Evolutionary conservation across 1,140 invertebrate genomes (phyloP).

Genomic region (Phthorimaea operculella): DNA sequence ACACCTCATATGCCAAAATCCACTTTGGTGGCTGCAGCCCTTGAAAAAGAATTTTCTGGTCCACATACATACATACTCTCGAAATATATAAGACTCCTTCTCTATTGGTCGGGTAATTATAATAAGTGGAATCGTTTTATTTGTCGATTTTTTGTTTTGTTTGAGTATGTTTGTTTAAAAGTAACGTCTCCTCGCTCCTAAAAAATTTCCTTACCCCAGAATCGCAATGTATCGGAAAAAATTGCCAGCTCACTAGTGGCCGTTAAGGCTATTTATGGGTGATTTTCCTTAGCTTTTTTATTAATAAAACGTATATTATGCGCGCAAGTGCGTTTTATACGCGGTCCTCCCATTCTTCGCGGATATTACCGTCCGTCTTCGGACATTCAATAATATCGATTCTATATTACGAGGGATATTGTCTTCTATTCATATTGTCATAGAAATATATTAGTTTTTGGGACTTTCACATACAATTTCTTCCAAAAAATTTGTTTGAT

Average conservation of each 20-base stretch:
- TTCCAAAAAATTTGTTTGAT: no score
- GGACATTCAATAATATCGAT: conserved; percentile 61
- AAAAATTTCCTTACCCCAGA: not conserved
- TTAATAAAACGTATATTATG: conserved; percentile 68
- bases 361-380: conserved; percentile 64
- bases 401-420: conserved; percentile 28
- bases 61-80: no score
- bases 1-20: no score
- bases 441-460: not conserved
- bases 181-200: not conserved
- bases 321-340: conserved; percentile 66
- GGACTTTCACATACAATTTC: no score
- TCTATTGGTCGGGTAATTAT: no score
- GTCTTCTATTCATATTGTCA: conserved; percentile 25
- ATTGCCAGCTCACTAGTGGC: conserved; percentile 58
- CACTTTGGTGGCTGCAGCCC: no score
- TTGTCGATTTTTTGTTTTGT: no score
- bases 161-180: no score
- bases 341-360: conserved; percentile 43
- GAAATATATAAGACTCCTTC: no score
- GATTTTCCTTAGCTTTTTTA: conserved; percentile 61
- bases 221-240: conserved; percentile 56
- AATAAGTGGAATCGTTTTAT: no score
- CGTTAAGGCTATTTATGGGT: conserved; percentile 64
- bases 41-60: no score